Conservation (phyloP, 2,888 invertebrate genomes). For the Brachyptera risi region DNA sequence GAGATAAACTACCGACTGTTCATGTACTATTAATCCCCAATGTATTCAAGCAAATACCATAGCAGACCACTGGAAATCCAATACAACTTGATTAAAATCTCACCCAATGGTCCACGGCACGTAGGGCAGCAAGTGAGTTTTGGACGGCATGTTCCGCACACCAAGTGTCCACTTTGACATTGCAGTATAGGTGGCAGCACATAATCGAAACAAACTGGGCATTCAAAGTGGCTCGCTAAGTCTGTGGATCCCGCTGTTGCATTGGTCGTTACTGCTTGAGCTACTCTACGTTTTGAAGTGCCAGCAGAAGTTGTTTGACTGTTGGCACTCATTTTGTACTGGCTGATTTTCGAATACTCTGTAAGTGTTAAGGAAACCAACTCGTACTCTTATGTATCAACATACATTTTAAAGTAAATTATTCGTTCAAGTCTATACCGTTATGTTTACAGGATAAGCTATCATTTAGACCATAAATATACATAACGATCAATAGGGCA, state of each 20-base stretch:
- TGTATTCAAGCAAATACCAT: too few species aligned
- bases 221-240: constrained; percentile 87
- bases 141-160: constrained; percentile 95
- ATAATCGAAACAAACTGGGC: constrained; percentile 99
- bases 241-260: constrained; percentile 75
- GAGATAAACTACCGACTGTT: too few species aligned
- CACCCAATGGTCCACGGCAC: constrained; percentile 88
- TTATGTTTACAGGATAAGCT: too few species aligned
- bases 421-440: too few species aligned
- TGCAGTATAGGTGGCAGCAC: constrained; percentile 98
- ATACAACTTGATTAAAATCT: neutral
- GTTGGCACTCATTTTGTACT: constrained; percentile 7
- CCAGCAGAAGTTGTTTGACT: neutral
- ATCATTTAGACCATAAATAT: too few species aligned
- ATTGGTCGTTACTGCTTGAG: constrained; percentile 44
- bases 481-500: too few species aligned
- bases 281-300: constrained; percentile 28
- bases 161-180: constrained; percentile 97
- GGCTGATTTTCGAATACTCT: too few species aligned
- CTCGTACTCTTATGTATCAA: too few species aligned
- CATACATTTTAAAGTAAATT: too few species aligned
- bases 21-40: too few species aligned
- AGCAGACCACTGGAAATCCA: too few species aligned
- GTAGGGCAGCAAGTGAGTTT: constrained; percentile 97
- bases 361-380: too few species aligned